Base-by-base conservation (phyloP, 2,888 invertebrate genomes). In the Brachyopa scutellaris region DNA sequence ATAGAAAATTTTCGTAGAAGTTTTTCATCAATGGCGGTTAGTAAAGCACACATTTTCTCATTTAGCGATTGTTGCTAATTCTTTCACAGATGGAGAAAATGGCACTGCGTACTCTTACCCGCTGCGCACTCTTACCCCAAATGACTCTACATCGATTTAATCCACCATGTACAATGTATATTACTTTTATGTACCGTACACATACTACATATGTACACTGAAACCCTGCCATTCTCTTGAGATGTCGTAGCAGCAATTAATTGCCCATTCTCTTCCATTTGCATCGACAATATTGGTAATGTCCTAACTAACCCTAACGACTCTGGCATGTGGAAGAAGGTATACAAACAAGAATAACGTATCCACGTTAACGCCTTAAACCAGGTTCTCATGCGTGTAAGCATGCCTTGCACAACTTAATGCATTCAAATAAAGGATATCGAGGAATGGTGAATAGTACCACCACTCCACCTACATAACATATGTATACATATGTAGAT, bases 381-480 rank as follows among this genome's bases (percentile, higher is more conserved):
- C n/a, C 15, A 15, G 61, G 15, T 23, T 33, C 15, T 38, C 23
- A 19, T 13, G 7, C 47, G 0, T 23, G 38, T 31, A 26, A 23
- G 33, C 45, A 29, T 59, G 31, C 13, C 36, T 59, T 53, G 66
- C 62, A 62, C 62, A 74, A 49, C 47, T 67, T 33, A 62, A 67
- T 67, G 62, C 64, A 80, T 70, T 74, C 53, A 59, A 69, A 70
- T 69, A 51, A 64, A 59, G 31, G 51, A 76, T 62, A 51, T 47
- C 57, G 42, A 29, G 51, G 66, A 57, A 73, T 42, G 59, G 38
- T 62, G 64, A 57, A 62, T 62, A 61, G 40, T 62, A 66, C 49
- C 42, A 72, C 59, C 42, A 61, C 11, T 51, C 47, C 23, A 55
- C 49, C 66, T 45, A n/a, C n/a, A n/a, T n/a, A 26, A 3, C n/a